Base-by-base conservation (phyloP, 2,797 vertebrate genomes). In the Rhynchotus rufescens region DNA sequence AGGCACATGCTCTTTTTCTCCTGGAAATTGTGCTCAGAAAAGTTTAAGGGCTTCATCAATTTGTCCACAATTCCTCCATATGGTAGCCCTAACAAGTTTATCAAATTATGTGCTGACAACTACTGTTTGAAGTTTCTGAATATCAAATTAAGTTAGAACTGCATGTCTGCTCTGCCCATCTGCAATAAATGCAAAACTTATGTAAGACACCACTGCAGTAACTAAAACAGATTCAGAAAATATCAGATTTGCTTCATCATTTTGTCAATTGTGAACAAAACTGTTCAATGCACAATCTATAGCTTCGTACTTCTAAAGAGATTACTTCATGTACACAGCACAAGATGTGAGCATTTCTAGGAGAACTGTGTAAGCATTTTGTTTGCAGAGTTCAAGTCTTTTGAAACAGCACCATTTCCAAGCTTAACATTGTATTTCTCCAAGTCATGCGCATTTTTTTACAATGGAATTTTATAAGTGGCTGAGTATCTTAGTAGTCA, bases 351-450 rank as follows among this genome's bases (percentile, higher is more conserved):
- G 8, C n/a, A 9, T 73, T 68, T 64, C 32, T 59, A 17, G 28
- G 30, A 10, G 4, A 54, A 21, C 0, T 3, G 9, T 36, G 13
- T 16, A 44, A 80, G 44, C 61, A 16, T 30, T 76, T 57, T 47
- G 21, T 45, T 57, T 72, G 69, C 7, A 59, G 28, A 47, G n/a
- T 8, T 88, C 84, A 60, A 75, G 13, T 40, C 12, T 61, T 66
- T 44, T 12, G 51, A 64, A 76, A 28, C 22, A 2, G 3, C 0
- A 0, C 15, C 3, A 0, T 10, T 71, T 5, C 2, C n/a, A 86
- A 71, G 15, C 8, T 9, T 38, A 34, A 15, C 0, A 1, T 4
- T 10, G n/a, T 47, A 65, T 38, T 81, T 56, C 28, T 75, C 22
- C 25, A 36, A 49, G 30, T 42, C 19, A 5, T 23, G 28, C 60